These are phyloP conservation scores for Ephestia elutella DNA, from an alignment of 1,140 invertebrate species.

Conservation along the genomic window DNA sequence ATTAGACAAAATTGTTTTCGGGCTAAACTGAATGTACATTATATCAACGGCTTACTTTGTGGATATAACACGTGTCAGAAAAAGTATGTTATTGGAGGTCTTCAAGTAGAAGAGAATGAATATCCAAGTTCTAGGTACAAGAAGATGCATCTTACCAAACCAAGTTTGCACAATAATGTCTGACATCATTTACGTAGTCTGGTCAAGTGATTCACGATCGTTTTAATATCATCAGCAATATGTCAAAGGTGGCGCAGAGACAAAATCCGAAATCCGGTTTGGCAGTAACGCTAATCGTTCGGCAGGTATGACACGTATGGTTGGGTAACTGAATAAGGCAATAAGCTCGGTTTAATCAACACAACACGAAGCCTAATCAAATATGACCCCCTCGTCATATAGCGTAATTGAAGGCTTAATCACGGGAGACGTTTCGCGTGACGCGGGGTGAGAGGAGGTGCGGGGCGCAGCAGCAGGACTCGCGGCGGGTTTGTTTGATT, in stretches of 20 bases:
- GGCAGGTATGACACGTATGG: slow-evolving; percentile 30
- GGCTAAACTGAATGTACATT: neutral
- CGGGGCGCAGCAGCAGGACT: slow-evolving; percentile 21
- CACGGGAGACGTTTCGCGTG: slow-evolving; percentile 26
- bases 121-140: no score
- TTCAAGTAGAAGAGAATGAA: no score
- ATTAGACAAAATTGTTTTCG: slow-evolving; percentile 6
- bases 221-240: slow-evolving; percentile 51
- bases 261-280: slow-evolving; percentile 40
- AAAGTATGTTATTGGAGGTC: no score
- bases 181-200: no score
- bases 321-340: slow-evolving; percentile 60
- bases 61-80: no score
- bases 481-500: slow-evolving; percentile 49
- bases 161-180: no score
- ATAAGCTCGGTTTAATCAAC: slow-evolving; percentile 71
- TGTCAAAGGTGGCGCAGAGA: slow-evolving; percentile 25
- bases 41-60: no score
- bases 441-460: slow-evolving; percentile 21
- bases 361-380: slow-evolving; percentile 70
- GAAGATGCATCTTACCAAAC: no score
- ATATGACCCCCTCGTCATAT: slow-evolving; percentile 70
- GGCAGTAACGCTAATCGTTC: slow-evolving; percentile 20
- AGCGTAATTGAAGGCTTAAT: slow-evolving; percentile 70
- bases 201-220: slow-evolving; percentile 41